Base-by-base conservation (phyloP, 2,113 vertebrate genomes). In the Aramus guarauna region DNA sequence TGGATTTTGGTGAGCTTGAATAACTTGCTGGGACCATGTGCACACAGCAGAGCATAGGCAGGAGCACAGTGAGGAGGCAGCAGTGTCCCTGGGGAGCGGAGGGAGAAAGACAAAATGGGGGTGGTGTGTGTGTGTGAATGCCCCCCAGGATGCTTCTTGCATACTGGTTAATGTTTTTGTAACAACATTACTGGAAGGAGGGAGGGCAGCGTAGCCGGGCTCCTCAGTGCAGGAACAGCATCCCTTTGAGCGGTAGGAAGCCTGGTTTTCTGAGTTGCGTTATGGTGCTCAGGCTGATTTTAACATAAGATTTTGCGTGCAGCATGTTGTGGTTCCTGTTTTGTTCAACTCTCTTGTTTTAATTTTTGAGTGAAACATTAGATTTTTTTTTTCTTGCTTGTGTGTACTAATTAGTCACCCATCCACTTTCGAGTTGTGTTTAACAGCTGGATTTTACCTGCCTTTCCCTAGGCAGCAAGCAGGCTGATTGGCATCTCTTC, bases 381-480 rank as follows among this genome's bases (percentile, higher is more conserved):
- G 7, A 47, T 84, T 91, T 59, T 86, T 6, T 67, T 68, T 50
- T 75, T 66, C 34, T 52, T 50, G 3, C 41, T 95, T 80, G 6
- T 3, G 5, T 67, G 30, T 91, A 9, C 15, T 93, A 45, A 81
- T 81, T 76, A 90, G 74, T 87, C 32, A 71, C 41, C 17, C 16
- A 76, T 80, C 12, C 17, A 58, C 41, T 90, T 87, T 84, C 5
- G n/a, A 55, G 58, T 43, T 67, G 16, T 2, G 2, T 81, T 50
- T 67, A 93, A n/a, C 41, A 75, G 73, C 43, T 92, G 74, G 71
- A 82, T 88, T 87, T 85, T 85, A 59, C 73, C 29, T 69, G 52
- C 56, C 23, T 91, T 84, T 94, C 69, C 20, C 56, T 50, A 50
- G 68, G 64, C 52, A 81, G 41, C 29, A 64, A 81, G 41, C 29